A percentile compares a stretch with the other conserved stretches of the same genome.
These are phyloP conservation scores for Peromyscus attwateri DNA, from an alignment of 2,797 vertebrate genomes.

Conservation along the genomic window DNA sequence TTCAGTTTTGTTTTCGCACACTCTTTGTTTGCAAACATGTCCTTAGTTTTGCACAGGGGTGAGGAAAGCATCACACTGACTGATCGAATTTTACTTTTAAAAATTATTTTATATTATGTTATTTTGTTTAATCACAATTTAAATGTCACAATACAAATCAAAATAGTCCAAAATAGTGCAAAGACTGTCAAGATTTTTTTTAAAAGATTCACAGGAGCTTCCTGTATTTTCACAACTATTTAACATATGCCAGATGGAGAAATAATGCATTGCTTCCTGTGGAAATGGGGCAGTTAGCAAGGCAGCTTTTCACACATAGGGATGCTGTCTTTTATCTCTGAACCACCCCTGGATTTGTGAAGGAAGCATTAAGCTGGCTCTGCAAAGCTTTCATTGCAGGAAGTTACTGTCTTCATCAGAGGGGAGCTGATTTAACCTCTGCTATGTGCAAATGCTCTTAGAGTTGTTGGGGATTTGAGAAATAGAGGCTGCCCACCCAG, in stretches of 20 bases:
- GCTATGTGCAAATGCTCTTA: background rate
- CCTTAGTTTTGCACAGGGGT: slow-evolving; percentile 67
- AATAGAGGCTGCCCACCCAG: background rate
- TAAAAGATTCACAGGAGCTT: slow-evolving; percentile 82
- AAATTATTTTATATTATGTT: slow-evolving; percentile 75
- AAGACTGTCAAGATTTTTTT: slow-evolving; percentile 81
- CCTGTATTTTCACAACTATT: slow-evolving; percentile 83
- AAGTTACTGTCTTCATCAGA: background rate
- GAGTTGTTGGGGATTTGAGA: background rate
- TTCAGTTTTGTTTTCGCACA: slow-evolving; percentile 68
- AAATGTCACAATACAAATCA: slow-evolving; percentile 80
- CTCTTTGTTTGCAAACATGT: slow-evolving; percentile 73
- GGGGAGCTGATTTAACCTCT: background rate
- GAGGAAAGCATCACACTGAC: slow-evolving; percentile 57
- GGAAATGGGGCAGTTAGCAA: slow-evolving; percentile 73
- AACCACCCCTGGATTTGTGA: slow-evolving; percentile 46
- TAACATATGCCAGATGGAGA: slow-evolving; percentile 83
- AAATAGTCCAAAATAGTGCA: slow-evolving; percentile 81
- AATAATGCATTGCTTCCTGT: slow-evolving; percentile 80
- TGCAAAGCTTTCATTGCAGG: background rate
- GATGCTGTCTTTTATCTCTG: slow-evolving; percentile 75
- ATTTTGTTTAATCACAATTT: slow-evolving; percentile 68
- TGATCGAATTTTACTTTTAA: slow-evolving; percentile 69
- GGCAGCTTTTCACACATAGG: slow-evolving; percentile 70
- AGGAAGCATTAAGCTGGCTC: slow-evolving; percentile 17